Percentiles rank a stretch among this genome's conserved stretches.
Evolutionary conservation across 2,113 vertebrate genomes (phyloP).

Genomic region (Echinops telfairi): DNA sequence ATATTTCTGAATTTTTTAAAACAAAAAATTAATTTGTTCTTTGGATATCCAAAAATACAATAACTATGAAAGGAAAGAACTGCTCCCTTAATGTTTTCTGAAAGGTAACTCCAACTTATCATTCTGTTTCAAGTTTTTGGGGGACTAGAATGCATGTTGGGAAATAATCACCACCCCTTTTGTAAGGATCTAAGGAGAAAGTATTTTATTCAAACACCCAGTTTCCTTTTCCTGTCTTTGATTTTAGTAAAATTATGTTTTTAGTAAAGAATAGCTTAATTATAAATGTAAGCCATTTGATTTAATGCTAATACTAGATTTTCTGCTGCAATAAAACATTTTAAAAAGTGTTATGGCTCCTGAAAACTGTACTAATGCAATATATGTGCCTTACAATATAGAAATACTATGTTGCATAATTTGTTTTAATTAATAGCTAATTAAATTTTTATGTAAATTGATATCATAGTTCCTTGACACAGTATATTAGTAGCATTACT

Average conservation of each 20-base stretch:
- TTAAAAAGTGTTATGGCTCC: not conserved
- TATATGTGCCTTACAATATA: not conserved
- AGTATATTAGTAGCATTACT: conserved; percentile 17
- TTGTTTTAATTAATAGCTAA: conserved; percentile 60
- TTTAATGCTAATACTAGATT: conserved; percentile 48
- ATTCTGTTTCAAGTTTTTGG: conserved; percentile 33
- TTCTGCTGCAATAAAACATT: conserved; percentile 19
- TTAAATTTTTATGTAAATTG: conserved; percentile 60
- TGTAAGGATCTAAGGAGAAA: conserved; percentile 27
- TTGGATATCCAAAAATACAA: not conserved
- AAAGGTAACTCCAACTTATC: not conserved
- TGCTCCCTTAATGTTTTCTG: conserved; percentile 14
- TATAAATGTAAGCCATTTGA: conserved; percentile 55
- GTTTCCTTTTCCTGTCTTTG: not conserved
- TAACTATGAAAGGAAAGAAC: not conserved
- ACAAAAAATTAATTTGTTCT: conserved; percentile 31
- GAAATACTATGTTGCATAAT: conserved; percentile 49
- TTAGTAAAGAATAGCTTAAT: conserved; percentile 35
- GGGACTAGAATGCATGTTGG: not conserved
- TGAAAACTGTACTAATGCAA: conserved; percentile 6
- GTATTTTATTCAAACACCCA: conserved; percentile 45
- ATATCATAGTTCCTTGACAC: conserved; percentile 9
- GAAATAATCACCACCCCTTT: not conserved
- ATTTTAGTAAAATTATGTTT: conserved; percentile 63
- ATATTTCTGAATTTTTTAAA: conserved; percentile 29